Evolutionary conservation across 1,140 invertebrate genomes (phyloP).

Genomic region (Cepaea nemoralis): DNA sequence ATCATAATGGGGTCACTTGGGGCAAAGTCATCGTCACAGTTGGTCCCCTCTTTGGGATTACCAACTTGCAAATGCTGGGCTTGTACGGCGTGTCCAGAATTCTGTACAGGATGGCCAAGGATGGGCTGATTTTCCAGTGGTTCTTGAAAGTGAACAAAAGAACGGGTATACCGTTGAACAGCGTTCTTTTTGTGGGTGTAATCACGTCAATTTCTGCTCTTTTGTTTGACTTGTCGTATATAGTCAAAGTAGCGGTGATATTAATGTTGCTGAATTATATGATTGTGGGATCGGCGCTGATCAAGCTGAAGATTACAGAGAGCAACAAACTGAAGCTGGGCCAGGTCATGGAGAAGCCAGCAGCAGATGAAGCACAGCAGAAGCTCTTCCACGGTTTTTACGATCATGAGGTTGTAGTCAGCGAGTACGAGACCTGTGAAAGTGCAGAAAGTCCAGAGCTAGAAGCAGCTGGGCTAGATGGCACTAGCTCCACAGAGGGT

Average conservation of each 20-base stretch:
- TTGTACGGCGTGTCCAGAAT: conserved; percentile 87
- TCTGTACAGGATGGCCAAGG: conserved; percentile 89
- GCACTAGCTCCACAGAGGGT: background rate
- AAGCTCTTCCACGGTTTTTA: background rate
- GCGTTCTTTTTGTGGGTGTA: conserved; percentile 83
- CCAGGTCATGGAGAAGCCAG: background rate
- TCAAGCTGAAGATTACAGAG: conserved; percentile 85
- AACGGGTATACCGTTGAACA: conserved; percentile 84
- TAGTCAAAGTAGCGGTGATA: conserved; percentile 92
- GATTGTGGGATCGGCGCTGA: conserved; percentile 87
- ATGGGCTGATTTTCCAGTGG: conserved; percentile 85
- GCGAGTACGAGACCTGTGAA: background rate
- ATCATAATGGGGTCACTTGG: conserved; percentile 77
- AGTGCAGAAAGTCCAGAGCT: background rate
- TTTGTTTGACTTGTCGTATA: conserved; percentile 86
- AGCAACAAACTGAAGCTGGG: background rate
- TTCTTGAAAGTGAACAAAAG: conserved; percentile 82
- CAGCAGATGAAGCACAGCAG: background rate
- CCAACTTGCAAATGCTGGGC: conserved; percentile 84
- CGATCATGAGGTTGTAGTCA: background rate
- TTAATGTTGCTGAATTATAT: conserved; percentile 88
- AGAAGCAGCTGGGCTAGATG: background rate
- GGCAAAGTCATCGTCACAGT: conserved; percentile 89
- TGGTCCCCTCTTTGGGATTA: conserved; percentile 91
- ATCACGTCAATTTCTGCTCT: conserved; percentile 83